Conservation (phyloP, 2,888 invertebrate species). For the Ptychoptera contaminata region DNA sequence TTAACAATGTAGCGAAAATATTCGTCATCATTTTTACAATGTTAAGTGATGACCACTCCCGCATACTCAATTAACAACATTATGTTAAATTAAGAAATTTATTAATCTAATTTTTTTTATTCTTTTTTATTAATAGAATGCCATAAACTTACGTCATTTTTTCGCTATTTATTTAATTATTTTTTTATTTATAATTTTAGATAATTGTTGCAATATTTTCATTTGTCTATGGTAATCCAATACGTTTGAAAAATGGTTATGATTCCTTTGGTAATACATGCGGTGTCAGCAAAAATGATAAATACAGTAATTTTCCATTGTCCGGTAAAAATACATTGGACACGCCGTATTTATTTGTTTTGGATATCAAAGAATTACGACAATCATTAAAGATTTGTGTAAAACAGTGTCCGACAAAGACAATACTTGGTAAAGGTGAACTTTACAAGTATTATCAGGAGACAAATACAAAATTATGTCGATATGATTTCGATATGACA, state of each 20-base stretch:
- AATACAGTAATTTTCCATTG: conserved; percentile 51
- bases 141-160: not conserved
- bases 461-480: conserved; percentile 63
- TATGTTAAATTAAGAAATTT: conserved; percentile 7
- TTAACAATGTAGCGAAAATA: not conserved
- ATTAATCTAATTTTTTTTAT: conserved; percentile 2
- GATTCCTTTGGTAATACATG: conserved; percentile 93
- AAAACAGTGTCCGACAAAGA: conserved; percentile 62
- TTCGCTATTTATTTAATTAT: conserved; percentile 9
- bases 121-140: conserved; percentile 4
- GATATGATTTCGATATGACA: conserved; percentile 47
- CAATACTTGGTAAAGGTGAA: conserved; percentile 45
- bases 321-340: conserved; percentile 69
- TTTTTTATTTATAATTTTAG: conserved; percentile 31
- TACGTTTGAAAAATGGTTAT: conserved; percentile 75
- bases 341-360: conserved; percentile 67
- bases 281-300: conserved; percentile 64
- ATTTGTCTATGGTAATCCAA: conserved; percentile 73
- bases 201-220: conserved; percentile 74
- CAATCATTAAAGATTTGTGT: conserved; percentile 79
- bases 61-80: conserved; percentile 1
- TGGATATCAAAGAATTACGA: conserved; percentile 60
- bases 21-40: conserved; percentile 4
- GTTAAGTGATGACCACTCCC: conserved; percentile 4
- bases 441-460: conserved; percentile 54